phyloP scores from a whole-genome alignment of 2,113 vertebrate species.

The Polypterus senegalus region DNA sequence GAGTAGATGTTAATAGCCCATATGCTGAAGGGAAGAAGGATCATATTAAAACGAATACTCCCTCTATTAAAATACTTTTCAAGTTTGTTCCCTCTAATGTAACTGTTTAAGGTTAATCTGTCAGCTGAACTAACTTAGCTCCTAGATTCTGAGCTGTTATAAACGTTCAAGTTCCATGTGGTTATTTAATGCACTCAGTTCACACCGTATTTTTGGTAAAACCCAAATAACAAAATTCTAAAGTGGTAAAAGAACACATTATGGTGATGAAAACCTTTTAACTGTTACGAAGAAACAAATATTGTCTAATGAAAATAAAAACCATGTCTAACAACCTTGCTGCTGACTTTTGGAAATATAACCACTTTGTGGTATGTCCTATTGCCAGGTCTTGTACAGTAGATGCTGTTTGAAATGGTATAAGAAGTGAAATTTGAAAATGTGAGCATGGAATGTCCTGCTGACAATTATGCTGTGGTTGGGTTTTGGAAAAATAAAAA shows the following conservation, averaged over 20 bases:
- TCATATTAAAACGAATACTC: no score
- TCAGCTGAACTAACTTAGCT: background rate
- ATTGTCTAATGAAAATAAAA: constrained; percentile 52
- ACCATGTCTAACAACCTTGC: constrained; percentile 39
- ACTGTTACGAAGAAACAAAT: constrained; percentile 47
- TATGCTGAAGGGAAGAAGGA: no score
- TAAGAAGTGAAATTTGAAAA: constrained; percentile 72
- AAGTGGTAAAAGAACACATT: constrained; percentile 21
- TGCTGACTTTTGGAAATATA: constrained; percentile 63
- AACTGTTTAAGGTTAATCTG: background rate
- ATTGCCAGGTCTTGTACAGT: constrained; percentile 48
- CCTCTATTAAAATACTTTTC: no score
- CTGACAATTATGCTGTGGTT: constrained; percentile 82
- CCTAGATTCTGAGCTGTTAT: background rate
- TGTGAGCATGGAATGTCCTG: constrained; percentile 82
- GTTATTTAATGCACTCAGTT: background rate
- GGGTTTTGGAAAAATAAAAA: constrained; percentile 65
- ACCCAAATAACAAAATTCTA: background rate
- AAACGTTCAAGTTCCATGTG: background rate
- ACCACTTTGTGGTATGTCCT: constrained; percentile 51
- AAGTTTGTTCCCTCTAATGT: background rate
- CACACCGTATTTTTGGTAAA: constrained; percentile 3
- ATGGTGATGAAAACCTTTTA: constrained; percentile 48
- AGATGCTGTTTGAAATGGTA: constrained; percentile 69
- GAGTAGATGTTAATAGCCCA: no score